phyloP scores from a whole-genome alignment of 2,888 invertebrate species.

The Gymnosoma rotundatum region DNA sequence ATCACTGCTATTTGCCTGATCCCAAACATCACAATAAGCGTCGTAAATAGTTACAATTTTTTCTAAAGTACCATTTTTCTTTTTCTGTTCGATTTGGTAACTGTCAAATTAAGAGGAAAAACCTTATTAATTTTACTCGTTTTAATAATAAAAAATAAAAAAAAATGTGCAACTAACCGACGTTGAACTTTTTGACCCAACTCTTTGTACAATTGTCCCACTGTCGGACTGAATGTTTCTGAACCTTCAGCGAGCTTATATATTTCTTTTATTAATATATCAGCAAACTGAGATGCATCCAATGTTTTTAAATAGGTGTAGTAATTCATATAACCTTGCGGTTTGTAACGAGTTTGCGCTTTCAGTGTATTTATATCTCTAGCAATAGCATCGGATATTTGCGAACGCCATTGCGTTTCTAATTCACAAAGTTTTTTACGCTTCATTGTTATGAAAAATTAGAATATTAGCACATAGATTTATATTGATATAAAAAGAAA shows the following conservation, averaged over 20 bases:
- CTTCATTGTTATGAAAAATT: slow-evolving; percentile 80
- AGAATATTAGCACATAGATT: neutral
- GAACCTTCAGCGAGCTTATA: slow-evolving; percentile 89
- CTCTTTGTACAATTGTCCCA: slow-evolving; percentile 85
- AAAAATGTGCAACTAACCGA: slow-evolving; percentile 66
- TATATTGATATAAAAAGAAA: too few relatives aligned
- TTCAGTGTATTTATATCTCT: slow-evolving; percentile 87
- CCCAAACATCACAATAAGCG: slow-evolving; percentile 87
- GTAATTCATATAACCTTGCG: slow-evolving; percentile 85
- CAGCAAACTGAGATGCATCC: slow-evolving; percentile 84
- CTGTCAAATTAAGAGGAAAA: slow-evolving; percentile 76
- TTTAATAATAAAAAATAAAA: neutral
- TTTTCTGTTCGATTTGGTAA: slow-evolving; percentile 86
- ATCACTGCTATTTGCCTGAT: slow-evolving; percentile 80
- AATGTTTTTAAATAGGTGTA: slow-evolving; percentile 89
- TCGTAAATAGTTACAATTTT: slow-evolving; percentile 86
- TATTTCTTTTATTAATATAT: slow-evolving; percentile 87
- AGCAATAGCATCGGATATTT: slow-evolving; percentile 85
- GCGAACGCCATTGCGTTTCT: slow-evolving; percentile 86
- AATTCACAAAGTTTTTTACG: slow-evolving; percentile 85
- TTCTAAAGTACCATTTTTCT: slow-evolving; percentile 86
- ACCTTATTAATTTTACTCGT: neutral
- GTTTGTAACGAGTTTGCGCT: slow-evolving; percentile 84
- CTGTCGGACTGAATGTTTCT: slow-evolving; percentile 89
- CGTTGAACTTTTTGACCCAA: slow-evolving; percentile 88